These are phyloP conservation scores for Tachina fera DNA, from an alignment of 2,888 invertebrate species.

Conservation along the genomic window DNA sequence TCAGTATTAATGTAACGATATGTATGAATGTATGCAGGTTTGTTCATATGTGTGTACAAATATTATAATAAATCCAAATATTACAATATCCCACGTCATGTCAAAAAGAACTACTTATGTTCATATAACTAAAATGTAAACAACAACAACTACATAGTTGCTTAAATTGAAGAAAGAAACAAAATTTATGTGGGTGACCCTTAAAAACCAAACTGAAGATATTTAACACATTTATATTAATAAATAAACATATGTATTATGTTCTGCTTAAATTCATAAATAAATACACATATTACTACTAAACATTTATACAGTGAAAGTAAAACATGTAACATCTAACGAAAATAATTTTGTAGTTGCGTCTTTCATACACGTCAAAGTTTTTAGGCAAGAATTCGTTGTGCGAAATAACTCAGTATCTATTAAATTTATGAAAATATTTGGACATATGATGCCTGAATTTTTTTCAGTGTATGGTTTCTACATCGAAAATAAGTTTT, in stretches of 20 bases:
- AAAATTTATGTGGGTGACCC: conserved; percentile 70
- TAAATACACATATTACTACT: neutral
- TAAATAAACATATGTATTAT: neutral
- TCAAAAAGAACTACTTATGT: conserved; percentile 19
- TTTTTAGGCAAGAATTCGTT: too few species aligned
- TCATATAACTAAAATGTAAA: neutral
- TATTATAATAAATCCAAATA: conserved; percentile 27
- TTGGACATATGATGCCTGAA: too few species aligned
- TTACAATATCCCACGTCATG: conserved; percentile 63
- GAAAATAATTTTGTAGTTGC: too few species aligned
- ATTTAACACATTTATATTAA: conserved; percentile 31
- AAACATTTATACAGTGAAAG: neutral
- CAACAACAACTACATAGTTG: conserved; percentile 1
- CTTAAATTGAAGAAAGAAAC: conserved; percentile 29
- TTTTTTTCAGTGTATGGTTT: too few species aligned
- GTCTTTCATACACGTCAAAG: too few species aligned
- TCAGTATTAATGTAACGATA: too few species aligned
- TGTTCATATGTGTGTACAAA: neutral
- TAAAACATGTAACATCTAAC: too few species aligned
- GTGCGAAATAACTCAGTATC: too few species aligned
- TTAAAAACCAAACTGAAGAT: conserved; percentile 47
- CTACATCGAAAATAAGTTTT: too few species aligned
- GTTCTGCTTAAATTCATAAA: conserved; percentile 43
- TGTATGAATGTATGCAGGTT: too few species aligned
- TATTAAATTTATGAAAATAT: too few species aligned